Conservation (phyloP, 2,113 vertebrate species). For the Myiagra hebetior region DNA sequence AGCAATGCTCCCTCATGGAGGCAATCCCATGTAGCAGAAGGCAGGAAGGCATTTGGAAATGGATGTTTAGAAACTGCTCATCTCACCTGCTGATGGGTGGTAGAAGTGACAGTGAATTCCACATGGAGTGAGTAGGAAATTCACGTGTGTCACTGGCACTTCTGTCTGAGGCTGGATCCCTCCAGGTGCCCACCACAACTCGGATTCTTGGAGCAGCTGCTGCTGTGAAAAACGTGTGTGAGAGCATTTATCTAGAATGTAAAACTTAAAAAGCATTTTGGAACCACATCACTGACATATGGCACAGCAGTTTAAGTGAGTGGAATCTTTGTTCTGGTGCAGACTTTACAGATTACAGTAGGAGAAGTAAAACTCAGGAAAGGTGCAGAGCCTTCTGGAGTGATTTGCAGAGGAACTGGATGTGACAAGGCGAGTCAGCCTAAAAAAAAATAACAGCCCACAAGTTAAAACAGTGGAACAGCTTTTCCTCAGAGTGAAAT, state of each 20-base stretch:
- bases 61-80: neutral
- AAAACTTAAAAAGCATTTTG: neutral
- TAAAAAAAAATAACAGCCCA: slow-evolving; percentile 16
- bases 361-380: neutral
- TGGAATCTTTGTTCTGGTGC: neutral
- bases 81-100: neutral
- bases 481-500: slow-evolving; percentile 32
- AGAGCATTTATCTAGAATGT: neutral
- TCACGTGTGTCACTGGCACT: neutral
- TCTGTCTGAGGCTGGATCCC: neutral
- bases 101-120: neutral
- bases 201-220: neutral
- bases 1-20: neutral
- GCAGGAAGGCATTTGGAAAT: neutral
- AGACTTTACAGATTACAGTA: neutral
- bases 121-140: neutral
- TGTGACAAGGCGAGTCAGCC: neutral
- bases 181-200: neutral
- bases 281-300: neutral
- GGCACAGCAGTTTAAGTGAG: neutral
- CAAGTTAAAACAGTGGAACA: slow-evolving; percentile 16
- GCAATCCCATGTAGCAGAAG: neutral
- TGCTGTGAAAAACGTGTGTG: neutral
- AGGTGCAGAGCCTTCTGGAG: neutral
- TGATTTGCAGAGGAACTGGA: neutral